Base-by-base conservation (phyloP, 2,888 invertebrate species). In the Globia sparganii region DNA sequence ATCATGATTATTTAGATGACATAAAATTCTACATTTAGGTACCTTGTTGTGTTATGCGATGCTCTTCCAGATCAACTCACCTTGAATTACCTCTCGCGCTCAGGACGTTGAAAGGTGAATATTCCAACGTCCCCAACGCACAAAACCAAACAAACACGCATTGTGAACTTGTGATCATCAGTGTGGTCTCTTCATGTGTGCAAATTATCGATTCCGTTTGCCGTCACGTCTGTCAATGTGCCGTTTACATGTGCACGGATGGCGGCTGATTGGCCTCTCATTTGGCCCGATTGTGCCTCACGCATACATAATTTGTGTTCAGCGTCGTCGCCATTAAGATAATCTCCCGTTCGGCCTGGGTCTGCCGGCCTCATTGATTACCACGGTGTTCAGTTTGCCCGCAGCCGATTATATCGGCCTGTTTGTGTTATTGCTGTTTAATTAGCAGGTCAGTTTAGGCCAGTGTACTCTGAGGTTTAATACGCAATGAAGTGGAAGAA, bases 271-370 rank as follows among this genome's bases (percentile, higher is more conserved):
- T 95, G 96, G 94, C 93, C 95, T 92, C 95, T 96, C 96, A 95
- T 96, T 96, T 96, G 94, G 92, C 87, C 87, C 94, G 94, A 94
- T 95, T 96, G 95, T 96, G 94, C 93, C 91, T 87, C 92, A 89
- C 94, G 95, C 94, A 96, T 96, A 94, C 95, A 94, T 96, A 95
- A 96, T 96, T 94, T 91, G 93, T 91, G 91, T 91, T 90, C 93
- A 87, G 88, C 92, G 89, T 90, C 92, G 90, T 90, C 91, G 90
- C 93, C 93, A 95, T 96, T 95, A 94, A 95, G 95, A 95, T 96
- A 96, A 96, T 96, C 95, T 94, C 88, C 77, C 86, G 85, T 88
- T 87, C 56, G 78, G 78, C 71, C 75, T 90, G 91, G 90, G 88
- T 86, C 91, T 83, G 62, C 25, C 40, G 56, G 61, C 87, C 89